A percentile compares a stretch with the other conserved stretches of the same genome.
These are phyloP conservation scores for Crotalus viridis DNA, from an alignment of 2,113 vertebrate genomes.

Conservation along the genomic window DNA sequence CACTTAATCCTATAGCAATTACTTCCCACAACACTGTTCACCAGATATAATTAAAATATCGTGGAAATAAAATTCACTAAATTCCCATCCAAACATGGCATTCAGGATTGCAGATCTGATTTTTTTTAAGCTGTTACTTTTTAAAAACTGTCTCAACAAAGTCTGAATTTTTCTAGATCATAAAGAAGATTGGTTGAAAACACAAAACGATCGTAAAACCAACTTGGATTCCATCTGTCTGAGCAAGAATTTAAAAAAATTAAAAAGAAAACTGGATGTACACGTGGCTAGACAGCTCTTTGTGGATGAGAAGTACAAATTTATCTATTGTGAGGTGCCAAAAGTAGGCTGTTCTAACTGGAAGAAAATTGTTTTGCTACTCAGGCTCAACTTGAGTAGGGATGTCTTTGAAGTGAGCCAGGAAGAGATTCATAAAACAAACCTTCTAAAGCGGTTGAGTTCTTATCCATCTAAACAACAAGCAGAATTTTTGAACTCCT, in stretches of 20 bases:
- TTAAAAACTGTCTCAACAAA: background rate
- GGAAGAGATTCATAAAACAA: slow-evolving; percentile 39
- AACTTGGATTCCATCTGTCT: slow-evolving; percentile 44
- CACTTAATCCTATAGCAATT: background rate
- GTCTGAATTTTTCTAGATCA: background rate
- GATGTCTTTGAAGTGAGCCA: slow-evolving; percentile 52
- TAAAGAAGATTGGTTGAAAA: slow-evolving; percentile 44
- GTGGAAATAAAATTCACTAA: background rate
- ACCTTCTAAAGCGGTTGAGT: slow-evolving; percentile 41
- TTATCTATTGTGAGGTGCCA: slow-evolving; percentile 70
- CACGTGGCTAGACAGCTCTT: slow-evolving; percentile 47
- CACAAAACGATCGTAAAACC: slow-evolving; percentile 47
- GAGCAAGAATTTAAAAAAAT: slow-evolving; percentile 37
- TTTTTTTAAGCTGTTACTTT: background rate
- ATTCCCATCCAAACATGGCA: background rate
- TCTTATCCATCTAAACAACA: slow-evolving; percentile 39
- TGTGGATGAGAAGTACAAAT: slow-evolving; percentile 60
- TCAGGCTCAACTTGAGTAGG: slow-evolving; percentile 41
- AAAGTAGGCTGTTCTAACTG: slow-evolving; percentile 71
- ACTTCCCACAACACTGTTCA: background rate
- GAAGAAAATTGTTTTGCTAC: slow-evolving; percentile 65
- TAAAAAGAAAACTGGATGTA: background rate
- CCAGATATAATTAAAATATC: background rate
- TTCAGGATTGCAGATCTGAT: background rate
- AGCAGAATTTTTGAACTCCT: slow-evolving; percentile 49